Evolutionary conservation across 2,888 invertebrate genomes (phyloP).

Genomic region (Omphaloscelis lunosa): DNA sequence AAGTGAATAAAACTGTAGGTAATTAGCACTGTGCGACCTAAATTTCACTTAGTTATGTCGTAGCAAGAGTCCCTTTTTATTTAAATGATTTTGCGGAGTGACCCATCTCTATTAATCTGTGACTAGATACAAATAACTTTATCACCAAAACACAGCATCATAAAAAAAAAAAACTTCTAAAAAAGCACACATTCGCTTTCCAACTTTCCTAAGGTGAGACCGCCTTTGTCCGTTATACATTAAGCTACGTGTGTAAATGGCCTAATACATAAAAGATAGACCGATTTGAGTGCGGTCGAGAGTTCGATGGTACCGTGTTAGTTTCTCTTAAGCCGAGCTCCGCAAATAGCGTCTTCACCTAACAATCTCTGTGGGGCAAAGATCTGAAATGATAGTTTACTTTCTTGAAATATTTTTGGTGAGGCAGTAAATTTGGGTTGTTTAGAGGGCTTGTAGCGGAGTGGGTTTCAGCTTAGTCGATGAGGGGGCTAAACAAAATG

Average conservation of each 20-base stretch:
- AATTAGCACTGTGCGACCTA: too few species aligned
- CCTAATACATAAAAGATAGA: constrained; percentile 70
- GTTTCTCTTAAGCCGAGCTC: constrained; percentile 54
- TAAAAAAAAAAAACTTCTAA: constrained; percentile 7
- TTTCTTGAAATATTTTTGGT: constrained; percentile 40
- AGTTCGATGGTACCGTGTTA: constrained; percentile 56
- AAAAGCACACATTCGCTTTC: constrained; percentile 28
- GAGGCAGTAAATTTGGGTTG: constrained; percentile 24
- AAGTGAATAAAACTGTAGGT: too few species aligned
- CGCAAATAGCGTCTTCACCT: constrained; percentile 45
- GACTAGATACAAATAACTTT: background rate
- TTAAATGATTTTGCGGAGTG: too few species aligned
- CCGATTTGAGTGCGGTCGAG: constrained; percentile 61
- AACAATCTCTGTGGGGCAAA: constrained; percentile 47
- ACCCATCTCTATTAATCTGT: too few species aligned
- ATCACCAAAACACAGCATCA: constrained; percentile 1
- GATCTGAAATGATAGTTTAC: constrained; percentile 53
- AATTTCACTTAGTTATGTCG: too few species aligned
- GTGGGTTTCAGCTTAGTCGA: background rate
- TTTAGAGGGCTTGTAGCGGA: constrained; percentile 21
- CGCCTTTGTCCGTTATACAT: constrained; percentile 54
- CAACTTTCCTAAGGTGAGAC: constrained; percentile 40
- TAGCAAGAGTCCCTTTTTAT: too few species aligned
- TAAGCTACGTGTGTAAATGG: constrained; percentile 61
- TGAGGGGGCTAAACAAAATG: background rate